Conservation (phyloP, 2,888 invertebrate species). For the Drosophila parthenogenetica region DNA sequence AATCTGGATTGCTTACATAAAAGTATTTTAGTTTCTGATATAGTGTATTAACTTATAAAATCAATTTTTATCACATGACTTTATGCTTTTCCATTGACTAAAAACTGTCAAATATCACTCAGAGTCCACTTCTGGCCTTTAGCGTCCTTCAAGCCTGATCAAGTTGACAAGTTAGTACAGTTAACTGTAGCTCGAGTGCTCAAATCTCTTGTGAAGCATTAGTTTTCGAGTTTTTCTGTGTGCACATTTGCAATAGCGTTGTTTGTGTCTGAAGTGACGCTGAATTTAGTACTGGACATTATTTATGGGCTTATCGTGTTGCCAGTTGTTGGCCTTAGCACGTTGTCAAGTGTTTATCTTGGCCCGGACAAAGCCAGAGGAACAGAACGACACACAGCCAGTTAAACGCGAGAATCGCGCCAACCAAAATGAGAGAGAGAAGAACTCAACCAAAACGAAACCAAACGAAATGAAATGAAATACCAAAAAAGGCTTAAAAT, state of each 20-base stretch:
- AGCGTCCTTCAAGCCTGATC: slow-evolving; percentile 21
- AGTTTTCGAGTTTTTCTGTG: slow-evolving; percentile 9
- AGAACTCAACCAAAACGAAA: slow-evolving; percentile 40
- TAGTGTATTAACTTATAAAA: no score
- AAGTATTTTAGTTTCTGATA: no score
- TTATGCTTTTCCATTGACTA: not conserved
- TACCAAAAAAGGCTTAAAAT: slow-evolving; percentile 73
- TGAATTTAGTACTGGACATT: slow-evolving; percentile 71
- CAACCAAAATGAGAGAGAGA: slow-evolving; percentile 5
- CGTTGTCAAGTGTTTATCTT: slow-evolving; percentile 81
- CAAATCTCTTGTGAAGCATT: slow-evolving; percentile 10
- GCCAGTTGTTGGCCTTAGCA: slow-evolving; percentile 74
- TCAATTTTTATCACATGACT: no score
- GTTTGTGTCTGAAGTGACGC: slow-evolving; percentile 68
- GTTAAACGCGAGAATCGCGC: slow-evolving; percentile 24
- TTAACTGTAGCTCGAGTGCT: slow-evolving; percentile 18
- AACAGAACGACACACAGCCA: slow-evolving; percentile 9
- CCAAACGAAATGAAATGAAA: slow-evolving; percentile 62
- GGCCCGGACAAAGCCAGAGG: slow-evolving; percentile 39
- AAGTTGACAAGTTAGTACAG: slow-evolving; percentile 36
- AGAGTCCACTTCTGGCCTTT: slow-evolving; percentile 17
- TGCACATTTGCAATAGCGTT: slow-evolving; percentile 22
- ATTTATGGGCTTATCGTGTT: slow-evolving; percentile 75
- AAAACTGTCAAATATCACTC: not conserved
- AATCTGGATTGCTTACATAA: no score